These are phyloP conservation scores for Aelia acuminata DNA, from an alignment of 2,888 invertebrate species.

Conservation along the genomic window DNA sequence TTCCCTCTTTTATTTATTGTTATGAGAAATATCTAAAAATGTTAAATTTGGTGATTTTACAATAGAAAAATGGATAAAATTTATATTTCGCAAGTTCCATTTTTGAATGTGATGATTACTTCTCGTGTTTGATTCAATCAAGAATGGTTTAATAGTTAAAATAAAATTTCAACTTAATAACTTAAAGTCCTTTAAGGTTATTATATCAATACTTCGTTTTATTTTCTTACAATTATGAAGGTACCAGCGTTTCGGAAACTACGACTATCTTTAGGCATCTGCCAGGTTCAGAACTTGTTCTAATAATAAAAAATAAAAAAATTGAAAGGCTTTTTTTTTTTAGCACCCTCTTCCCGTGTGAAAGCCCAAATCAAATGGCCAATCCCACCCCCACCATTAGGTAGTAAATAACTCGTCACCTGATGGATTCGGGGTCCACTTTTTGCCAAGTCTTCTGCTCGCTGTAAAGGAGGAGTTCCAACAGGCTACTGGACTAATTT, in stretches of 20 bases:
- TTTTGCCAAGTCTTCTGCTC: neutral
- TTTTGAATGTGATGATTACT: too few species aligned
- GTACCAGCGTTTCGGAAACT: too few species aligned
- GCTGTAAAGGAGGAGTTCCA: neutral
- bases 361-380: neutral
- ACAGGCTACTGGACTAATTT: neutral
- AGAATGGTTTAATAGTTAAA: too few species aligned
- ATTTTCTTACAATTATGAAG: too few species aligned
- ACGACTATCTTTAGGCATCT: neutral
- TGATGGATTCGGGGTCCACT: neutral
- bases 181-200: too few species aligned
- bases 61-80: too few species aligned
- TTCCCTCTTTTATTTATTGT: too few species aligned
- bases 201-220: neutral
- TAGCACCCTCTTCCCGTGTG: neutral
- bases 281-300: neutral
- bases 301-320: neutral
- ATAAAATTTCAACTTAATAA: too few species aligned
- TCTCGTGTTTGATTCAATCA: too few species aligned
- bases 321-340: neutral
- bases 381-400: constrained; percentile 30
- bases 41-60: too few species aligned
- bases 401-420: constrained; percentile 11
- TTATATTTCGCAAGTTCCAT: too few species aligned
- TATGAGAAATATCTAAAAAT: too few species aligned